Percentiles rank a stretch among this genome's conserved stretches.
These are phyloP conservation scores for Neodiprion virginianus DNA, from an alignment of 1,140 invertebrate species.

Conservation along the genomic window DNA sequence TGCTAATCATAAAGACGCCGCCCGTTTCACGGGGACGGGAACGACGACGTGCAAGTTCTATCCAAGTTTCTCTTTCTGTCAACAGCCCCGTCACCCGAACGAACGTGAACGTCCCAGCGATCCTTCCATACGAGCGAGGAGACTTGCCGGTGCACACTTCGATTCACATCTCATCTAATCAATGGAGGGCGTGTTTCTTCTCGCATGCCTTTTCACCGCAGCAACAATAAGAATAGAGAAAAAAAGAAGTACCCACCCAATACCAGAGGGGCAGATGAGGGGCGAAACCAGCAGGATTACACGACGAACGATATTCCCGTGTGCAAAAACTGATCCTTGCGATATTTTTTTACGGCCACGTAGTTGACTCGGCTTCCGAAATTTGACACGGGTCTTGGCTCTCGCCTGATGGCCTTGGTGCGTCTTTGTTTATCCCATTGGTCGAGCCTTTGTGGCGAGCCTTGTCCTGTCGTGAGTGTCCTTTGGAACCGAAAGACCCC, in stretches of 20 bases:
- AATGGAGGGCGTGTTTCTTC: too few relatives aligned
- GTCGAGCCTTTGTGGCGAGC: background rate
- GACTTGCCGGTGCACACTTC: background rate
- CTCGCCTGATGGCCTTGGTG: background rate
- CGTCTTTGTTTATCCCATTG: slow-evolving; percentile 5
- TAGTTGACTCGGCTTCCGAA: slow-evolving; percentile 12
- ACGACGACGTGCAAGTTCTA: slow-evolving; percentile 4
- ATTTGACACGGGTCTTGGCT: slow-evolving; percentile 12
- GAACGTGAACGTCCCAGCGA: background rate
- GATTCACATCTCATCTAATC: too few relatives aligned
- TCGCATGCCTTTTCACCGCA: too few relatives aligned
- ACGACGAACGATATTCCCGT: background rate
- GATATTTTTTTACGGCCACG: background rate
- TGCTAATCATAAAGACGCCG: slow-evolving; percentile 64
- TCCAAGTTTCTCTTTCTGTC: slow-evolving; percentile 2
- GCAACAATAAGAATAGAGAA: background rate
- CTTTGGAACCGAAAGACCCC: slow-evolving; percentile 32
- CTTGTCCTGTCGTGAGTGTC: background rate
- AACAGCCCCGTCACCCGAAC: background rate
- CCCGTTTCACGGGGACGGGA: slow-evolving; percentile 53
- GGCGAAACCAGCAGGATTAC: background rate
- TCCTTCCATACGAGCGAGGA: background rate
- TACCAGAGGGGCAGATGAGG: too few relatives aligned
- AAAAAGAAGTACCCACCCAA: too few relatives aligned
- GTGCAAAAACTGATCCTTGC: background rate